These are phyloP conservation scores for Erpornis zantholeuca DNA, from an alignment of 2,113 vertebrate genomes.

Conservation along the genomic window DNA sequence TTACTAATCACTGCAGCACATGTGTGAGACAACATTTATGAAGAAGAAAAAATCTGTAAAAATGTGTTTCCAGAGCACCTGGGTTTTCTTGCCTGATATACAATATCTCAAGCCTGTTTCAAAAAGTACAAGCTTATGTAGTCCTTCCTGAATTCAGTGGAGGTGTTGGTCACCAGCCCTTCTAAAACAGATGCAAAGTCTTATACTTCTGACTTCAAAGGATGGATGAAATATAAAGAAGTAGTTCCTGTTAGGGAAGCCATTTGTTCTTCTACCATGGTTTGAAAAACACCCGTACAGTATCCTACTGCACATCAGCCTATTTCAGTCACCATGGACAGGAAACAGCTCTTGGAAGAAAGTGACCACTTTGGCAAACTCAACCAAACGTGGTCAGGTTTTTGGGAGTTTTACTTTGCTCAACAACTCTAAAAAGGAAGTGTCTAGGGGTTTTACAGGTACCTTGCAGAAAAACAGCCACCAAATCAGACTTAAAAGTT, in stretches of 20 bases:
- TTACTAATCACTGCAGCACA: neutral
- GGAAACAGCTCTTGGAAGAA: neutral
- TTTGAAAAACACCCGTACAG: rapidly evolving
- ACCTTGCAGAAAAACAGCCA: neutral
- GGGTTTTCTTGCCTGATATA: neutral
- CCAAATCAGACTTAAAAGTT: neutral
- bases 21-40: neutral
- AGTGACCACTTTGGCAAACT: neutral
- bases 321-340: neutral
- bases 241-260: neutral
- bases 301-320: neutral
- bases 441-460: neutral
- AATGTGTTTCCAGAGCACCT: neutral
- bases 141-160: neutral
- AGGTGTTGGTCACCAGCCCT: neutral
- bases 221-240: neutral
- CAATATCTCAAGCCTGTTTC: neutral
- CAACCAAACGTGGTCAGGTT: neutral
- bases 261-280: neutral
- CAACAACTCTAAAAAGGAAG: neutral
- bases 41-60: neutral
- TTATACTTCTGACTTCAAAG: neutral
- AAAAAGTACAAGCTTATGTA: neutral
- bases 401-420: neutral
- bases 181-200: neutral